Evolutionary conservation across 1,140 invertebrate species (phyloP), one percentile per base, ranked within the genome.

Genomic region (Wasmannia auropunctata): DNA sequence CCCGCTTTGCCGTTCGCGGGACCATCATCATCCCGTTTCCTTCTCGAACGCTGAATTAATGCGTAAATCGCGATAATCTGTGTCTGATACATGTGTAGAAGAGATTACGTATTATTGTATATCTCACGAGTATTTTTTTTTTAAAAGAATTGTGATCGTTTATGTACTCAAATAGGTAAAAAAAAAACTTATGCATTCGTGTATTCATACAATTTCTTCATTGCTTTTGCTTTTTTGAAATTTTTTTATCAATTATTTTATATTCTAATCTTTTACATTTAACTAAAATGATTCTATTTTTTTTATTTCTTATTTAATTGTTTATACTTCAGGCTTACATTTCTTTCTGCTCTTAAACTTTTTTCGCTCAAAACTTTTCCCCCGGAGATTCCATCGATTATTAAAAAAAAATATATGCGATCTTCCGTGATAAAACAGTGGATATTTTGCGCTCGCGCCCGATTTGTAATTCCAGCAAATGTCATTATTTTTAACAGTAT

Each of bases 401-500:
- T 58, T 56, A 19, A 37, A 25, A 54, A 69, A 37, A 37, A 63
- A 40, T 46, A 5, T 8, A 16, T 4, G 8, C 28, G 31, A 51
- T 37, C 34, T 58, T 72, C 28, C 62, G n/a, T 31, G 22, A 19
- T 25, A 51, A 46, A 51, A 70, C 65, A n/a, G n/a, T n/a, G n/a
- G 77, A 22, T 46, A 63, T 79, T 58, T 43, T 19, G 58, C 40
- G 22, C 7, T 34, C 46, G 10, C 11, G 22, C 22, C 40, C 19
- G 49, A 40, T 43, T 72, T 1, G 49, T 25, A 43, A 72, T 81
- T 81, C 37, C n/a, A 34, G 25, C 22, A 58, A 72, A 72, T 51
- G 79, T 58, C 51, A 69, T 60, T 46, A 58, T 83, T 83, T 83
- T 83, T 83, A 74, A 28, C 37, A 37, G 37, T 43, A 60, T 46